These are phyloP conservation scores for Brotula barbata DNA, from an alignment of 2,797 vertebrate species.

Conservation along the genomic window DNA sequence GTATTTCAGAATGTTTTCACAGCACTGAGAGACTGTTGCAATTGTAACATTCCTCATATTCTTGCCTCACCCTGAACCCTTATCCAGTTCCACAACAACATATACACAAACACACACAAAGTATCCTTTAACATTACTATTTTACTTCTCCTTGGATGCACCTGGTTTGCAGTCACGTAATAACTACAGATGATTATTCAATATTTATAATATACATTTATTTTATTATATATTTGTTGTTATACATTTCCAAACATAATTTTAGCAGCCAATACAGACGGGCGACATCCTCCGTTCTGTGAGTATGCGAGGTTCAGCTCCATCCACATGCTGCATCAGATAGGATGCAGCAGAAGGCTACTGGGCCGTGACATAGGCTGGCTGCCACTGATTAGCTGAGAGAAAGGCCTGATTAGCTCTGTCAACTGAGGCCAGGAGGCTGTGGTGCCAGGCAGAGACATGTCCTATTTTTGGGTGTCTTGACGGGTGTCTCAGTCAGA, in stretches of 20 bases:
- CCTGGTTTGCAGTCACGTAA: conserved; percentile 57
- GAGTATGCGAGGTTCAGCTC: conserved; percentile 10
- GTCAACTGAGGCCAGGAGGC: conserved; percentile 6
- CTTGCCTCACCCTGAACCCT: conserved; percentile 22
- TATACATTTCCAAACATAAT: conserved; percentile 59
- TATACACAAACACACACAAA: conserved; percentile 18
- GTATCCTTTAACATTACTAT: conserved; percentile 40
- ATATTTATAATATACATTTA: too few species aligned
- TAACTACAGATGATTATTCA: too few species aligned
- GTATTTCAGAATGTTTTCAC: conserved; percentile 42
- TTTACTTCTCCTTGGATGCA: conserved; percentile 66
- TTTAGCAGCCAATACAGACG: conserved; percentile 27
- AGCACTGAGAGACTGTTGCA: conserved; percentile 29
- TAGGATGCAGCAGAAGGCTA: neutral
- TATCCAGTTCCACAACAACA: conserved; percentile 12
- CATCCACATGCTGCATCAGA: conserved; percentile 3
- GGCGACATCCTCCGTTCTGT: conserved; percentile 12
- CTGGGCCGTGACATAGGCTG: conserved; percentile 17
- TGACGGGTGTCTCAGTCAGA: conserved; percentile 12
- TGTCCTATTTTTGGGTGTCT: conserved; percentile 15
- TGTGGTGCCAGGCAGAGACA: conserved; percentile 11
- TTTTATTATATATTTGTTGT: too few species aligned
- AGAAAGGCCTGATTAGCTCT: conserved; percentile 17
- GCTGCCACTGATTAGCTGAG: conserved; percentile 9
- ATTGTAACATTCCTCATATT: conserved; percentile 38